A percentile compares a stretch with the other conserved stretches of the same genome.
These are phyloP conservation scores for Drosophila falleni DNA, from an alignment of 2,888 invertebrate species.

Conservation along the genomic window DNA sequence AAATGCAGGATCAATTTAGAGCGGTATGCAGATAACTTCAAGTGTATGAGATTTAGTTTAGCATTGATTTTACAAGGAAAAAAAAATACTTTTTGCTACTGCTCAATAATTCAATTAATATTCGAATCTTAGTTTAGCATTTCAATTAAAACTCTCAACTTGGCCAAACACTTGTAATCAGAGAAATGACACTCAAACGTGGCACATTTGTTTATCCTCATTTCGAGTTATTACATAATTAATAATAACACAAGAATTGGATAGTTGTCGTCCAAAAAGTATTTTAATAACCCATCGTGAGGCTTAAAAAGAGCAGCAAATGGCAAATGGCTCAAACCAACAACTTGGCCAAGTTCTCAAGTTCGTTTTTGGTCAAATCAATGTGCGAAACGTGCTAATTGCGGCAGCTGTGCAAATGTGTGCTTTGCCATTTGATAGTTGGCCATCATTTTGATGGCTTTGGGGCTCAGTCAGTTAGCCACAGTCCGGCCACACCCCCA, in stretches of 20 bases:
- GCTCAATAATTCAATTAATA: neutral
- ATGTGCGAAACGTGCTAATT: constrained; percentile 81
- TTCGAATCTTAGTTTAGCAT: neutral
- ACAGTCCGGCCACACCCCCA: constrained; percentile 11
- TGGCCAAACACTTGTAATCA: constrained; percentile 40
- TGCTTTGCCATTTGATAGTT: constrained; percentile 75
- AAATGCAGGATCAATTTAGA: too few species aligned
- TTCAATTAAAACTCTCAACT: constrained; percentile 28
- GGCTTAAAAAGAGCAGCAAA: constrained; percentile 2
- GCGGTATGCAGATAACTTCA: too few species aligned
- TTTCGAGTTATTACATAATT: constrained; percentile 68
- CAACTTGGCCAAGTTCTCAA: constrained; percentile 29
- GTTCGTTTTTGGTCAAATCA: constrained; percentile 61
- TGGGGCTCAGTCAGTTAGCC: constrained; percentile 29
- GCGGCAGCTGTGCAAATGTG: constrained; percentile 80
- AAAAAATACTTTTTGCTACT: too few species aligned
- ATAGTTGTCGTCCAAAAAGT: constrained; percentile 41
- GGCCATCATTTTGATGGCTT: constrained; percentile 76
- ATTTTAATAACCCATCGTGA: constrained; percentile 66
- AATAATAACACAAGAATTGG: constrained; percentile 60
- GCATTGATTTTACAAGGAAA: neutral
- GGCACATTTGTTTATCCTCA: constrained; percentile 7
- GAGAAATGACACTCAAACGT: constrained; percentile 23
- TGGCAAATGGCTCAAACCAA: neutral
- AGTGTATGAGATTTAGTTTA: too few species aligned